phyloP scores from a whole-genome alignment of 2,113 vertebrate species.

The Alaudala cheleensis region DNA sequence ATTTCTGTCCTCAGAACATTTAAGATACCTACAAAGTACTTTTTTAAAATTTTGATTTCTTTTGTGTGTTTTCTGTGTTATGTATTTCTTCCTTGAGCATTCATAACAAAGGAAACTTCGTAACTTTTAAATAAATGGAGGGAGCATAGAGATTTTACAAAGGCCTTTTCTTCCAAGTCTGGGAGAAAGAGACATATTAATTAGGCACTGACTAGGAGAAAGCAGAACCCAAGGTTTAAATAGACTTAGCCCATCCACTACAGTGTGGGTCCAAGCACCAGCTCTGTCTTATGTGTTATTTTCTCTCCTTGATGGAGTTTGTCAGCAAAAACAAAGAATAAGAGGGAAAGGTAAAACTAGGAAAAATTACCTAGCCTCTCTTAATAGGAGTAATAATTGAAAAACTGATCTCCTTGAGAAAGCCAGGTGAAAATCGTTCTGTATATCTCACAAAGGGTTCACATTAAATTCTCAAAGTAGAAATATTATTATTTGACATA shows the following conservation, averaged over 20 bases:
- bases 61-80: rapidly evolving
- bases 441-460: background rate
- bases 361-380: background rate
- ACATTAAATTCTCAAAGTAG: background rate
- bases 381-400: background rate
- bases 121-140: background rate
- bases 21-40: background rate
- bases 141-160: background rate
- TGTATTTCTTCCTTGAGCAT: background rate
- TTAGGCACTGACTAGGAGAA: background rate
- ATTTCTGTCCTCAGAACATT: background rate
- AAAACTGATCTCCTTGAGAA: background rate
- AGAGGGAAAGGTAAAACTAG: background rate
- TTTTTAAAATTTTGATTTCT: background rate
- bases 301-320: background rate
- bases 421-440: background rate
- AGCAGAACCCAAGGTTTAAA: background rate
- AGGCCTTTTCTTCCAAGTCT: background rate
- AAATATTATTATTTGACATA: background rate
- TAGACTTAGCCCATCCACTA: background rate
- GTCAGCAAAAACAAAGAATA: background rate
- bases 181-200: background rate
- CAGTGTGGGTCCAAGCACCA: background rate
- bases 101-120: background rate
- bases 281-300: background rate